Percentiles rank a stretch among this genome's conserved stretches.
phyloP scores from a whole-genome alignment of 2,113 vertebrate genomes.

The Rhodinocichla rosea region DNA sequence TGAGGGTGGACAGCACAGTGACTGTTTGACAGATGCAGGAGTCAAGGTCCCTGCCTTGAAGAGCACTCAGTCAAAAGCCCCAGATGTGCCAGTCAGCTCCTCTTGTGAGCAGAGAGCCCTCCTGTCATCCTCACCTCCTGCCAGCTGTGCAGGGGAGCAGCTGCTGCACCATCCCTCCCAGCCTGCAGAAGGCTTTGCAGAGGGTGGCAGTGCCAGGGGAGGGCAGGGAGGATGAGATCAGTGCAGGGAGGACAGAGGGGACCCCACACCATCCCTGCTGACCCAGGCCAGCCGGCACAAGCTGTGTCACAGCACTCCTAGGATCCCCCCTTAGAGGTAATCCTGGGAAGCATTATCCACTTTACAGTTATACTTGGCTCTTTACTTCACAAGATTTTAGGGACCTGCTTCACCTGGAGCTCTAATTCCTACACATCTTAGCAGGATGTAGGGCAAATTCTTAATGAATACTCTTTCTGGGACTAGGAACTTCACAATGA shows the following conservation, averaged over 20 bases:
- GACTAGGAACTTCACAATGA: constrained; percentile 77
- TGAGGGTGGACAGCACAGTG: neutral
- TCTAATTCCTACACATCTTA: neutral
- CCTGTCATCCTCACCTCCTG: neutral
- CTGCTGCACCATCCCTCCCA: neutral
- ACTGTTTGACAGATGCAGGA: neutral
- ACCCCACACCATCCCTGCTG: neutral
- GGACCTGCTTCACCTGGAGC: neutral
- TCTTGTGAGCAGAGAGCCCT: neutral
- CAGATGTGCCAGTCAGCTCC: neutral
- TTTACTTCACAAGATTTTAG: neutral
- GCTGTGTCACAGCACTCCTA: neutral
- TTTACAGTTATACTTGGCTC: neutral
- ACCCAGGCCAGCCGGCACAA: neutral
- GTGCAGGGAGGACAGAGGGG: neutral
- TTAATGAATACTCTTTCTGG: neutral
- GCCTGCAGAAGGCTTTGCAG: neutral
- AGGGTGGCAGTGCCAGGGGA: neutral
- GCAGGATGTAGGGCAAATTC: neutral
- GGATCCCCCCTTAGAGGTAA: neutral
- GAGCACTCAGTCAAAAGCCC: neutral
- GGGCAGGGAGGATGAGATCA: neutral
- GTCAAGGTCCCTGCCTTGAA: neutral
- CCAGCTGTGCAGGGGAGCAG: neutral
- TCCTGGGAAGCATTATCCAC: neutral